Base-by-base conservation (phyloP, 1,140 invertebrate genomes). In the Asobara japonica region DNA sequence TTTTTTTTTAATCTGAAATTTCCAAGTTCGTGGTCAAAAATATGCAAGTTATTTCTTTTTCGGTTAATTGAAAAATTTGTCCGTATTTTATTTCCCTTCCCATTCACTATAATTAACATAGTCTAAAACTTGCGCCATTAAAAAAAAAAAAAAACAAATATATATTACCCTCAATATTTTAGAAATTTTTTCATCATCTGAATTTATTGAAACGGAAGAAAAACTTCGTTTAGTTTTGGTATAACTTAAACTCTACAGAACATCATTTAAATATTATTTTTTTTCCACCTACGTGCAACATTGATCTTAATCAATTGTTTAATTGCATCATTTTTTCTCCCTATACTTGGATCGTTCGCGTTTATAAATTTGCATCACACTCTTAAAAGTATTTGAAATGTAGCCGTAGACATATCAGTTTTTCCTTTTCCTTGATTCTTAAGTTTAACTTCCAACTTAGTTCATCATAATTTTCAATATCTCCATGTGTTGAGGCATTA, bases 401-500 rank as follows among this genome's bases (percentile, higher is more conserved):
- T 45, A 16, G 18, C 13, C 11, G n/a, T 16, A 45, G n/a, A 45
- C 41, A 7, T 16, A 16, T 45, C 7, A 11, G 41, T 45, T 45
- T 45, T 18, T 45, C 41, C n/a, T 45, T 45, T 18, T 45, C 41
- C n/a, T 45, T 16, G 18, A 45, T 1, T 45, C 2, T 45, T 45
- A 1, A 45, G 13, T 16, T 45, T 45, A 16, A 45, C 1, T 45
- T 45, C 18, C n/a, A 45, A 45, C 41, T 16, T 45, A 45, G 41
- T 45, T 45, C 41, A 45, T 45, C n/a, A 16, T 41, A 41, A 13
- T 2, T n/a, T 41, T 41, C 10, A 45, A 45, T 45, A 1, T 16
- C n/a, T 45, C 18, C n/a, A 45, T 45, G n/a, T 45, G n/a, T 45
- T 13, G 18, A 45, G 41, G n/a, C 69, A 65, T 71, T 71, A 65